These are phyloP conservation scores for Limenitis camilla DNA, from an alignment of 2,888 invertebrate species.

Conservation along the genomic window DNA sequence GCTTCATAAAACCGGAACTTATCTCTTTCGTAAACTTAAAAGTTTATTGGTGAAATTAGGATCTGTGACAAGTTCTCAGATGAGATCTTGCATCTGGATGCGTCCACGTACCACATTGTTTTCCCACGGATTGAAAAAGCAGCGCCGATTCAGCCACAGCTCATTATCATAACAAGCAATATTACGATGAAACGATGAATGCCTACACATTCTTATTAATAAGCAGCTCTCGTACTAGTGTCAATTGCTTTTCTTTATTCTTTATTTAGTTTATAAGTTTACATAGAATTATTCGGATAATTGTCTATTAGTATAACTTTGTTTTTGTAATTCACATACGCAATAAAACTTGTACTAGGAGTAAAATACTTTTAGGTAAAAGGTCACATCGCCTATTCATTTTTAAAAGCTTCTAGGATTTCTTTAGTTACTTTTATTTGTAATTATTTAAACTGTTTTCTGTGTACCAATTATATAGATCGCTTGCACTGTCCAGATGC, in stretches of 20 bases:
- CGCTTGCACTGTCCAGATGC: slow-evolving; percentile 5
- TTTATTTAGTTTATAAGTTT: not conserved
- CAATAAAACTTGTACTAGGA: too few species aligned
- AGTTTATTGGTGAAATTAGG: slow-evolving; percentile 24
- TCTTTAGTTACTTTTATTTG: not conserved
- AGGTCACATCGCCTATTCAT: too few species aligned
- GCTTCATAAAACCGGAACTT: not conserved
- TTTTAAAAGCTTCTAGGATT: not conserved
- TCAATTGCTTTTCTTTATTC: slow-evolving; percentile 13
- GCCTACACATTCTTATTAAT: slow-evolving; percentile 21
- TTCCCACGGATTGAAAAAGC: slow-evolving; percentile 62
- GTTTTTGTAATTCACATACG: too few species aligned
- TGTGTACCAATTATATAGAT: slow-evolving; percentile 1
- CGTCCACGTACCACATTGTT: slow-evolving; percentile 39
- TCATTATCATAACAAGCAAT: slow-evolving; percentile 48
- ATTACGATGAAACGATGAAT: slow-evolving; percentile 34
- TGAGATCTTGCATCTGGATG: slow-evolving; percentile 4
- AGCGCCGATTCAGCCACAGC: slow-evolving; percentile 35
- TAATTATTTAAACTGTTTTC: not conserved
- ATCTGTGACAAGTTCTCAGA: slow-evolving; percentile 15
- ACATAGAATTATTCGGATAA: not conserved
- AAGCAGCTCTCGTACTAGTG: slow-evolving; percentile 16
- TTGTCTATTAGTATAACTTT: too few species aligned
- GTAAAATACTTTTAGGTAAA: too few species aligned
- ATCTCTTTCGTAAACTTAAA: not conserved